Conservation (phyloP, 2,888 invertebrate genomes). For the Caenorhabditis zanzibari region DNA sequence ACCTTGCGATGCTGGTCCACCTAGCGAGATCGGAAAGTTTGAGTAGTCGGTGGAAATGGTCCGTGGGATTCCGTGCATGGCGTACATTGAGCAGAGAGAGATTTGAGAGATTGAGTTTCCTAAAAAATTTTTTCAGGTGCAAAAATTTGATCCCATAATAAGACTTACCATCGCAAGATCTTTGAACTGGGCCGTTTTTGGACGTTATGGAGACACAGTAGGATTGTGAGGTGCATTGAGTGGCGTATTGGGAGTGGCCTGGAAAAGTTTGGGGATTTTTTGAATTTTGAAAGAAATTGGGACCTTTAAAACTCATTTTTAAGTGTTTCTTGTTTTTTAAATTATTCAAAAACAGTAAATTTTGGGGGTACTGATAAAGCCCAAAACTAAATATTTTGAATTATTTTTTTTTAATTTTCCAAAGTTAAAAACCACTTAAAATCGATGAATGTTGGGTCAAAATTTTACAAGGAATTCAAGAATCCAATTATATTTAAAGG, state of each 20-base stretch:
- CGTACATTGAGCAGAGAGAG: conserved; percentile 68
- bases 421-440: too few relatives aligned
- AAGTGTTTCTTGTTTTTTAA: too few relatives aligned
- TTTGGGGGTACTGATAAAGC: too few relatives aligned
- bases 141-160: not conserved
- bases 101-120: conserved; percentile 70
- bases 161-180: conserved; percentile 68
- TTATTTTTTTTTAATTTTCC: too few relatives aligned
- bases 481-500: too few relatives aligned
- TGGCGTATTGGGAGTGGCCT: conserved; percentile 63
- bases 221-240: conserved; percentile 66
- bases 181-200: conserved; percentile 64
- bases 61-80: conserved; percentile 60
- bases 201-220: conserved; percentile 69
- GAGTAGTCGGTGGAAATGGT: conserved; percentile 56
- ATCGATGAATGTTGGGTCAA: too few relatives aligned
- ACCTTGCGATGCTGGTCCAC: conserved; percentile 48
- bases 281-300: too few relatives aligned
- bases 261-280: not conserved
- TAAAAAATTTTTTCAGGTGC: conserved; percentile 26
- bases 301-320: too few relatives aligned
- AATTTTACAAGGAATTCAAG: too few relatives aligned
- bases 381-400: too few relatives aligned
- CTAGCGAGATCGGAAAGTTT: conserved; percentile 45
- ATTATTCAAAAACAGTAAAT: too few relatives aligned